Evolutionary conservation across 2,113 vertebrate genomes (phyloP), one percentile per base, ranked within the genome.

Genomic region (Austrofundulus limnaeus): DNA sequence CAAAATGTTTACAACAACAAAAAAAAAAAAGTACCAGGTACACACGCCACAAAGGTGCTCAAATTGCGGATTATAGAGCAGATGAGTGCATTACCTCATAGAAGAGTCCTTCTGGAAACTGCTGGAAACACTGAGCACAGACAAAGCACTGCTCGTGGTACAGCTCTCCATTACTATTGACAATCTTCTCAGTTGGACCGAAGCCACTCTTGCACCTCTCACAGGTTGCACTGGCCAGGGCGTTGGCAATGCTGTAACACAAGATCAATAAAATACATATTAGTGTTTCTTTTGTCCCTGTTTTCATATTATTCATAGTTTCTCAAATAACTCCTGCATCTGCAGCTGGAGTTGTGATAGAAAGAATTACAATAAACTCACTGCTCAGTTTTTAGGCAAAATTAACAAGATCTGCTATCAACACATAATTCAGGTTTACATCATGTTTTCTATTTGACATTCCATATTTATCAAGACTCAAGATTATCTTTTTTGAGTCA

Each of bases 51-150:
- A 20, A 31, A 13, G 19, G 17, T 4, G 11, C 13, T 39, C 9
- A n/a, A 14, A 58, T 1, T 25, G 12, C n/a, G 11, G 7, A 15
- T 49, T 17, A 7, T 23, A 2, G 17, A 11, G 12, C 1, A 23
- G 6, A 50, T 1, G 2, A 41, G 64, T 38, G 14, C n/a, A 42
- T 1, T 75, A 98, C 97, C 96, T 99, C 97, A 0, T 98, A 99
- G 87, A 98, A 99, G 56, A 98, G 96, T 28, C 96, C 97, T n/a
- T 98, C 97, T 0, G 97, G 97, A 84, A 99, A 99, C 88, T 97
- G 96, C 90, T 98, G 96, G 58, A 98, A 98, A 86, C 96, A 98
- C 90, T 99, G 96, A 9, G 96, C 96, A 0, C 97, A 99, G 49
- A 99, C 96, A 0, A 98, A 99, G 83, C 97, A 99, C 77, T 96